Evolutionary conservation across 2,888 invertebrate species (phyloP).

Genomic region (Glyphotaelius pellucidus): DNA sequence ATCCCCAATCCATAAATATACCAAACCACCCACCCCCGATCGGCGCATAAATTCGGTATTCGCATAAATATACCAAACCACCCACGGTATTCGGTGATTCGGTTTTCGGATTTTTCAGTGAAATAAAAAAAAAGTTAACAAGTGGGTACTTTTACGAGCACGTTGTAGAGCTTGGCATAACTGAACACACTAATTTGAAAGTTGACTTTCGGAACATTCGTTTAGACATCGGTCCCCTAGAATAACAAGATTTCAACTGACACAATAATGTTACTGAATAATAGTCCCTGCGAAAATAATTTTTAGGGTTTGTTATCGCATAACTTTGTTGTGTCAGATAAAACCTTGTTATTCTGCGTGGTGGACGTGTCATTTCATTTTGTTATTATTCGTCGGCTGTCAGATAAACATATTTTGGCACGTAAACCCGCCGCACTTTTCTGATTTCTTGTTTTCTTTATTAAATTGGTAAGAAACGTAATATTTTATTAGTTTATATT

Average conservation of each 20-base stretch:
- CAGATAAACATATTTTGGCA: slow-evolving; percentile 27
- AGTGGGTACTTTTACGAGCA: neutral
- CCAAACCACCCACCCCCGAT: no score
- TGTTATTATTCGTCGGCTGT: slow-evolving; percentile 34
- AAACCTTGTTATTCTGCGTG: no score
- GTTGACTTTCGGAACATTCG: neutral
- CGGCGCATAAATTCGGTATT: no score
- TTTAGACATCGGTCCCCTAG: neutral
- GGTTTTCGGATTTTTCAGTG: neutral
- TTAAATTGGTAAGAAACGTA: slow-evolving; percentile 20
- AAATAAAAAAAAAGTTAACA: neutral
- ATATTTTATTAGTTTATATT: neutral
- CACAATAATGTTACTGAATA: no score
- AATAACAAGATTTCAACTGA: no score
- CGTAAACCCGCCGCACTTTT: neutral
- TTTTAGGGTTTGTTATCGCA: no score
- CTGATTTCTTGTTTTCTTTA: slow-evolving; percentile 33
- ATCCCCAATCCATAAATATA: no score
- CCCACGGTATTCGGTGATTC: no score
- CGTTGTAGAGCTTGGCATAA: neutral
- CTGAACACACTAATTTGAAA: slow-evolving; percentile 22
- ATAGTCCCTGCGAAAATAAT: no score
- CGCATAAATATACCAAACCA: no score
- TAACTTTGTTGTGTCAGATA: no score
- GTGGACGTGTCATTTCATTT: slow-evolving; percentile 15